These are phyloP conservation scores for Lasioglossum pauxillum DNA, from an alignment of 2,888 invertebrate species.

Conservation along the genomic window DNA sequence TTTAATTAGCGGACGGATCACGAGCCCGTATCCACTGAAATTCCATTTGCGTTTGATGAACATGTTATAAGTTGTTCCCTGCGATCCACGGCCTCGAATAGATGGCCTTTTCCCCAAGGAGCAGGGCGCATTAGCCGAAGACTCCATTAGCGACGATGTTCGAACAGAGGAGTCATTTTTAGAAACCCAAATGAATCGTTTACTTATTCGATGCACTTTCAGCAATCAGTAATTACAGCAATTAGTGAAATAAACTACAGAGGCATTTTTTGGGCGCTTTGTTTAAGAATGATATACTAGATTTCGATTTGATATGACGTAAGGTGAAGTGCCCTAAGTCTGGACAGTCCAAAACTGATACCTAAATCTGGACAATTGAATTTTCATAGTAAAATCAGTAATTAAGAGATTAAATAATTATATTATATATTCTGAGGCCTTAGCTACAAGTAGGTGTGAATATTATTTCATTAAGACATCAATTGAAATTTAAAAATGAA, in stretches of 20 bases:
- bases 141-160: neutral
- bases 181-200: neutral
- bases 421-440: too few species aligned
- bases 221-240: neutral
- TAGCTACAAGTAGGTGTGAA: too few species aligned
- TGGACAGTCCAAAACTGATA: too few species aligned
- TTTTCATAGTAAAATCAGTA: too few species aligned
- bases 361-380: too few species aligned
- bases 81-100: neutral
- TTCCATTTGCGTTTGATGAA: neutral
- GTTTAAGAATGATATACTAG: neutral
- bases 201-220: neutral
- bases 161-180: neutral
- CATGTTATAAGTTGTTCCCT: neutral
- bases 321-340: too few species aligned
- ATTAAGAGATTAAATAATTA: too few species aligned
- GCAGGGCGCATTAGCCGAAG: neutral
- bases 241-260: neutral
- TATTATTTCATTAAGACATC: too few species aligned
- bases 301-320: constrained; percentile 20
- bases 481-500: too few species aligned
- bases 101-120: neutral
- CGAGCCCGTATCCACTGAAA: neutral
- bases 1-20: neutral
- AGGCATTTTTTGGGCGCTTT: neutral